Evolutionary conservation across 2,113 vertebrate genomes (phyloP).

Genomic region (Alethe diademata): DNA sequence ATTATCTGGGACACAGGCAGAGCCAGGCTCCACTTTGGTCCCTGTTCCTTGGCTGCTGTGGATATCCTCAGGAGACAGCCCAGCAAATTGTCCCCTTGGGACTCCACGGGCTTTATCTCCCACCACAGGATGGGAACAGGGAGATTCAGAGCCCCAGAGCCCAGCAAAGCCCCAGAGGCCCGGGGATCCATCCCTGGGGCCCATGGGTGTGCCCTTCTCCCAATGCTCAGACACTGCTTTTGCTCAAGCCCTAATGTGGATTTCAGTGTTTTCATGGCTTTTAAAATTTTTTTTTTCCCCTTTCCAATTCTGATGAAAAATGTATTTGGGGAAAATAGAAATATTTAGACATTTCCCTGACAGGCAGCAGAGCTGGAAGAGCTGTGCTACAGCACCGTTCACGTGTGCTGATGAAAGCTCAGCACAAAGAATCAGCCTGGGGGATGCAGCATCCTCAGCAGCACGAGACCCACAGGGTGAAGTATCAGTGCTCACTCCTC

Average conservation of each 20-base stretch:
- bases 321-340: neutral
- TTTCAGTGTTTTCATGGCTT: neutral
- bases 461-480: neutral
- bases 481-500: neutral
- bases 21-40: neutral
- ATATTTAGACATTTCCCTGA: neutral
- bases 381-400: neutral
- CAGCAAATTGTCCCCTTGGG: neutral
- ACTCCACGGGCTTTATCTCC: neutral
- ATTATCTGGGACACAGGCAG: neutral
- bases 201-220: neutral
- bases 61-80: neutral
- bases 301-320: neutral
- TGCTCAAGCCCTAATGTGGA: neutral
- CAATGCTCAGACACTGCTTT: accelerated
- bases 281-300: accelerated
- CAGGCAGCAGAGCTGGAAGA: neutral
- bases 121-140: accelerated
- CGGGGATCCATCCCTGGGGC: accelerated
- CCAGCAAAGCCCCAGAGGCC: neutral
- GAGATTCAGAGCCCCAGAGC: accelerated
- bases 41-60: neutral
- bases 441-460: accelerated
- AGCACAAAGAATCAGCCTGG: neutral
- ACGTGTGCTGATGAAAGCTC: neutral